These are phyloP conservation scores for Drosophila aldrichi DNA, from an alignment of 2,888 invertebrate genomes.

Conservation along the genomic window DNA sequence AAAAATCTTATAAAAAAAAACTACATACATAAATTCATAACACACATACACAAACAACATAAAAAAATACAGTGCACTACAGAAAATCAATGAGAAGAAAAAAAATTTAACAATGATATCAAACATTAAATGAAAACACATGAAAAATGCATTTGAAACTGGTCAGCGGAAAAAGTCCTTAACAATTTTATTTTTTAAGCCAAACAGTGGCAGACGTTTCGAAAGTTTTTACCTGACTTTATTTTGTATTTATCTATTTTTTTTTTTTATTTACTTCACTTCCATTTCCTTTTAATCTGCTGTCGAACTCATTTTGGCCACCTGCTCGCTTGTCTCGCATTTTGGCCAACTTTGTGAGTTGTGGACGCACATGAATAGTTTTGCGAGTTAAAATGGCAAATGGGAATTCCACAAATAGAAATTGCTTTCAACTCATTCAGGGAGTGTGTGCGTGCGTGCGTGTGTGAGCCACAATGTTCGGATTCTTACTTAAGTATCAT, in stretches of 20 bases:
- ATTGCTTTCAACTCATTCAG: conserved; percentile 23
- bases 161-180: conserved; percentile 17
- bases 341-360: conserved; percentile 33
- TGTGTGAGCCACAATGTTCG: conserved; percentile 33
- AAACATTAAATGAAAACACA: conserved; percentile 15
- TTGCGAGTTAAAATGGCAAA: conserved; percentile 42
- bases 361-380: conserved; percentile 36
- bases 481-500: conserved; percentile 8
- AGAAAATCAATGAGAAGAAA: conserved; percentile 1
- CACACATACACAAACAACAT: conserved; percentile 7
- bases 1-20: conserved; percentile 13
- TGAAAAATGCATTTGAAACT: conserved; percentile 6
- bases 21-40: conserved; percentile 1
- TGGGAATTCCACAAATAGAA: conserved; percentile 34
- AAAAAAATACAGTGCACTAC: conserved; percentile 30
- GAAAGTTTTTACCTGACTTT: not conserved
- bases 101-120: conserved; percentile 21
- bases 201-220: not conserved
- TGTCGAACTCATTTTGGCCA: conserved; percentile 17
- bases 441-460: conserved; percentile 5
- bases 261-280: conserved; percentile 2
- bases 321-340: conserved; percentile 21
- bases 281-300: conserved; percentile 2
- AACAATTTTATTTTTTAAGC: conserved; percentile 10
- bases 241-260: not conserved